Conservation (phyloP, 92 coral and sea anemone species). For the Zoanthus sociatus region DNA sequence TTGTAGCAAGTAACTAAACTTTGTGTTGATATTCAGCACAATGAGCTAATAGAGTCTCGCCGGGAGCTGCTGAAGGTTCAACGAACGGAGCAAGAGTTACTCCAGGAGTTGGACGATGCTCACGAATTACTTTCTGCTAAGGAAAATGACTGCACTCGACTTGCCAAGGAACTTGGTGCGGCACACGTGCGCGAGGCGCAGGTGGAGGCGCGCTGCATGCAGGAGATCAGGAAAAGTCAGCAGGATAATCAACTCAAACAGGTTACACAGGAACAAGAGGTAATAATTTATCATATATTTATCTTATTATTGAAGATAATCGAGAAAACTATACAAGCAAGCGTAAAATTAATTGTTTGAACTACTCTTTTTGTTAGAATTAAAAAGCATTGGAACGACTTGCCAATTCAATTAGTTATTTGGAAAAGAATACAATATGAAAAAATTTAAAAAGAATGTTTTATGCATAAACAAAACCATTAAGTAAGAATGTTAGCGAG, state of each 20-base stretch:
- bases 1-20: not conserved
- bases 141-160: constrained; percentile 96
- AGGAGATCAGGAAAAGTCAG: constrained; percentile 83
- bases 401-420: too few relatives aligned
- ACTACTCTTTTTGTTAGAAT: too few relatives aligned
- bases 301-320: too few relatives aligned
- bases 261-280: constrained; percentile 90
- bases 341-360: too few relatives aligned
- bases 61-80: constrained; percentile 86
- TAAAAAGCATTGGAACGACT: too few relatives aligned
- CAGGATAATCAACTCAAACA: constrained; percentile 88
- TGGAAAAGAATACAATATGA: too few relatives aligned
- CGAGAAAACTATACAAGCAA: too few relatives aligned
- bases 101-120: constrained; percentile 95
- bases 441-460: too few relatives aligned
- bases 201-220: constrained; percentile 96
- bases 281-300: constrained; percentile 1
- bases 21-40: constrained; percentile 64
- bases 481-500: too few relatives aligned
- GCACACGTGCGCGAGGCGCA: constrained; percentile 99
- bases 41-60: constrained; percentile 94
- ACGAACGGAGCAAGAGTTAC: constrained; percentile 91
- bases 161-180: constrained; percentile 98
- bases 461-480: too few relatives aligned
- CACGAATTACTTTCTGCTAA: constrained; percentile 86